phyloP scores from a whole-genome alignment of 2,797 vertebrate genomes.

The Falco naumanni region DNA sequence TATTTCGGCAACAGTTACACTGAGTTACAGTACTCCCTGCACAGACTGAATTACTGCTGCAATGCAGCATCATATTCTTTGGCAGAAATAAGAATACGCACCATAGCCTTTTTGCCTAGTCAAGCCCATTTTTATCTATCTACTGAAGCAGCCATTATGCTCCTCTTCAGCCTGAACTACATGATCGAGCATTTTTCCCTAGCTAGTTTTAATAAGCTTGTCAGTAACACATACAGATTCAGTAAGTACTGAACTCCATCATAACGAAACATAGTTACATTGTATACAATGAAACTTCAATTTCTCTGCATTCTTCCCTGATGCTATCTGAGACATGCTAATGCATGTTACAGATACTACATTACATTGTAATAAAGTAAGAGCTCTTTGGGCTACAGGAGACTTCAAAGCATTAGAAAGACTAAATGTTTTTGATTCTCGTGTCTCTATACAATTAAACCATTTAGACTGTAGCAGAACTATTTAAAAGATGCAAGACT shows the following conservation, averaged over 20 bases:
- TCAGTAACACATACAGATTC: neutral
- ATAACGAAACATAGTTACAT: neutral
- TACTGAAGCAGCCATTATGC: neutral
- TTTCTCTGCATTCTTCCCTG: neutral
- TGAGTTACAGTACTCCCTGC: neutral
- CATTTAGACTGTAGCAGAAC: neutral
- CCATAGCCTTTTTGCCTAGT: neutral
- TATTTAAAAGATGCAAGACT: neutral
- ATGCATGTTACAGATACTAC: neutral
- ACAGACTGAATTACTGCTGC: constrained; percentile 48
- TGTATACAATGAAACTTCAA: neutral
- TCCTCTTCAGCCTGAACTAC: neutral
- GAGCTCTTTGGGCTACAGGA: neutral
- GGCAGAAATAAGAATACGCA: neutral
- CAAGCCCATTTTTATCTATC: neutral
- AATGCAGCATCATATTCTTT: constrained; percentile 48
- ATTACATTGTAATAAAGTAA: neutral
- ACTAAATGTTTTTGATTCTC: neutral
- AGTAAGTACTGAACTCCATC: neutral
- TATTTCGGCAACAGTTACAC: neutral
- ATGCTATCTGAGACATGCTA: neutral
- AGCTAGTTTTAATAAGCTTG: neutral
- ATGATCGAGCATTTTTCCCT: neutral
- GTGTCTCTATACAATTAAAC: neutral
- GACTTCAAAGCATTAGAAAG: neutral